Base-by-base conservation (phyloP, 2,888 invertebrate species). In the Criorhina ranunculi region DNA sequence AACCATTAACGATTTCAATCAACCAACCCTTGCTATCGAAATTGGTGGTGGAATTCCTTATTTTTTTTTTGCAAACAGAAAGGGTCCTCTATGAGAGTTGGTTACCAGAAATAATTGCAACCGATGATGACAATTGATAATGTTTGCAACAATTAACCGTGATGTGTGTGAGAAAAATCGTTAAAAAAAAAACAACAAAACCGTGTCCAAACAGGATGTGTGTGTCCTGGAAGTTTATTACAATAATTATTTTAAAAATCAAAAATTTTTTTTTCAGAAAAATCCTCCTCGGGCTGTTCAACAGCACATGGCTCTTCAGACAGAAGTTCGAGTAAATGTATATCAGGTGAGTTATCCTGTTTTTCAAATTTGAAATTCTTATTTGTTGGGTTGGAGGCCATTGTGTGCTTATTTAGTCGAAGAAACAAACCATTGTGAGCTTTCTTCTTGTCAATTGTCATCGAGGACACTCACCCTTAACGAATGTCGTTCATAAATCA, bases 281-380 rank as follows among this genome's bases (percentile, higher is more conserved):
- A 91, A 89, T 90, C 91, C 15, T 87, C 91, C 35, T 83, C 90
- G 75, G 90, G 89, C 57, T 91, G 91, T 87, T 88, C 91, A 33
- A 87, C 89, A 75, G 86, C 89, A 59, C 90, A 89, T 70, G 88
- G 87, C 37, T 87, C 88, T 53, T 87, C 88, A 70, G 88, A 88
- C 87, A 89, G 90, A 53, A 89, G 90, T 77, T 87, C 88, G 55
- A 88, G 87, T 87, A 91, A 91, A 88, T 90, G 90, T 86, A 87
- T 88, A 87, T 88, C 88, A 87, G 90, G 90, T 91, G 88, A 90
- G 91, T 90, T 46, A 7, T 35, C 12, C 17, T 35, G 19, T 57
- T 55, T 40, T 24, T 40, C 31, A 33, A 5, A 11, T 9, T 46
- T 46, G 19, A n/a, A 31, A 40, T 37, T 64, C 19, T 60, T 44